phyloP scores from a whole-genome alignment of 2,888 invertebrate genomes.

The Drosophila setosimentum region DNA sequence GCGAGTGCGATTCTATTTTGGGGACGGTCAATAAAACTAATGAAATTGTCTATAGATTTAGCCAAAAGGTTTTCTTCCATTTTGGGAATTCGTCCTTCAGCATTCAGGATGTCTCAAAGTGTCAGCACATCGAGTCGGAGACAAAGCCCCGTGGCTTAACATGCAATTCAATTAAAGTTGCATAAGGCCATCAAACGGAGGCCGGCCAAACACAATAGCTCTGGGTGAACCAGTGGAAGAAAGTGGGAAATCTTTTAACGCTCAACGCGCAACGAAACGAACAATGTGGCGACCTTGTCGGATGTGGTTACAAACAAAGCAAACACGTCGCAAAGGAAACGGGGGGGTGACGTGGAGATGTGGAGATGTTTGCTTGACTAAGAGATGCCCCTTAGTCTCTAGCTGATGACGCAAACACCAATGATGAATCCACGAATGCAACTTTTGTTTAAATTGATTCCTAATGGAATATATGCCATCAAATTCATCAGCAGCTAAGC shows the following conservation, averaged over 20 bases:
- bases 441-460: constrained; percentile 10
- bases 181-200: constrained; percentile 65
- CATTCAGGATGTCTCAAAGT: constrained; percentile 36
- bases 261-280: constrained; percentile 12
- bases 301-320: constrained; percentile 53
- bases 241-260: constrained; percentile 42
- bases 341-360: not conserved
- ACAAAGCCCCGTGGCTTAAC: constrained; percentile 58
- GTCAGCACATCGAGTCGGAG: constrained; percentile 46
- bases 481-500: not conserved
- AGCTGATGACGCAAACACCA: constrained; percentile 1
- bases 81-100: constrained; percentile 15
- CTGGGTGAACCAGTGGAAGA: not conserved
- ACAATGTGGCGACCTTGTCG: constrained; percentile 52
- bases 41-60: constrained; percentile 43
- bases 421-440: not conserved
- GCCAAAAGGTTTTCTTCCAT: constrained; percentile 3
- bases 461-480: not conserved
- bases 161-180: constrained; percentile 78
- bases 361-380: not conserved
- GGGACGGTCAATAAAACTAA: constrained; percentile 53
- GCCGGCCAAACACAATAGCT: constrained; percentile 31
- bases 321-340: constrained; percentile 20
- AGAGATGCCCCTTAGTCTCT: constrained; percentile 1
- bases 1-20: constrained; percentile 20